Conservation (phyloP, 2,113 vertebrate genomes). For the Carassius auratus region DNA sequence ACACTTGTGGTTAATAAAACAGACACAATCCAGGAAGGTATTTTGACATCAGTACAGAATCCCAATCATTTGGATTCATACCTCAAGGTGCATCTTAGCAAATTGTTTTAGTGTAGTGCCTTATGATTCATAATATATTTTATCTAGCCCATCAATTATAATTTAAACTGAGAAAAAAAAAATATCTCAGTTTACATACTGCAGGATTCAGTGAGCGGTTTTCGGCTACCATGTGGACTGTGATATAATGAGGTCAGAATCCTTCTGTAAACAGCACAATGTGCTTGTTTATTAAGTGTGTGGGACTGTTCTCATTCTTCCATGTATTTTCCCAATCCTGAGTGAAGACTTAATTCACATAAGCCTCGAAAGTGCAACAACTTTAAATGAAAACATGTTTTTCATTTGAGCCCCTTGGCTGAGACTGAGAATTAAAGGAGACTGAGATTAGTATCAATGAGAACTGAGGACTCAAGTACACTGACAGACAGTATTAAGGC, state of each 20-base stretch:
- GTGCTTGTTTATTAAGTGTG: constrained; percentile 36
- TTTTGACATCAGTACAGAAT: neutral
- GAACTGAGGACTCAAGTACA: neutral
- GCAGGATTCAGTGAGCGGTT: constrained; percentile 16
- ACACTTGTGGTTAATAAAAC: neutral
- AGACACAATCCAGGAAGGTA: neutral
- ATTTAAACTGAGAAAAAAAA: neutral
- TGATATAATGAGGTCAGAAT: constrained; percentile 45
- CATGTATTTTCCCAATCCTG: constrained; percentile 35
- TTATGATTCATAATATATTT: neutral
- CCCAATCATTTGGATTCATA: neutral
- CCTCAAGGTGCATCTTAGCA: neutral
- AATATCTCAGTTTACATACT: constrained; percentile 17
- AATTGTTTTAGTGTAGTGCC: neutral
- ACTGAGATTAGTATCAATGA: neutral
- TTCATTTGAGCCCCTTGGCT: constrained; percentile 8
- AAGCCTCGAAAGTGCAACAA: constrained; percentile 20
- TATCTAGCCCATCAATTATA: constrained; percentile 9
- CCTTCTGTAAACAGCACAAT: constrained; percentile 43
- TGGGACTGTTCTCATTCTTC: constrained; percentile 32
- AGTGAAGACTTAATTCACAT: constrained; percentile 30
- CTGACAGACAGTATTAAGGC: neutral
- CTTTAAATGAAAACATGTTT: constrained; percentile 37
- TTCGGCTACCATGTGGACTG: constrained; percentile 39
- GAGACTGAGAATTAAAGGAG: neutral